Evolutionary conservation across 2,113 vertebrate species (phyloP).

Genomic region (Microtus ochrogaster): DNA sequence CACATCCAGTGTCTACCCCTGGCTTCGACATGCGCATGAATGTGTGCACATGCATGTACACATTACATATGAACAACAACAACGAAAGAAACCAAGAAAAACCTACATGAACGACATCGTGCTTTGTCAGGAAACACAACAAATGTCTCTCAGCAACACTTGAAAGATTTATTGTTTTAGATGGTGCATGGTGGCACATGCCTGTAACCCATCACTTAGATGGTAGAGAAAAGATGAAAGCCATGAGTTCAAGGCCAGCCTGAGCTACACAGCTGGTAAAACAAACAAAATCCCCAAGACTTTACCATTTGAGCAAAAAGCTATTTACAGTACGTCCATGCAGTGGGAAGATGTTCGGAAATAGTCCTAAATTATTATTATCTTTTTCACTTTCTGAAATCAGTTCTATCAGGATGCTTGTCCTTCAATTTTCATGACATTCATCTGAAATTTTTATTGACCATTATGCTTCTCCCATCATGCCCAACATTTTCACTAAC

Average conservation of each 20-base stretch:
- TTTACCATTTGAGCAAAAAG: background rate
- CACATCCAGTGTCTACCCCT: background rate
- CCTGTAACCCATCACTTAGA: background rate
- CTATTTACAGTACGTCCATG: background rate
- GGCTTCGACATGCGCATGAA: background rate
- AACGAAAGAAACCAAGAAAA: background rate
- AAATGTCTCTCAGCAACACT: conserved; percentile 19
- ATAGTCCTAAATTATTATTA: background rate
- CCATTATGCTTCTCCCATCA: background rate
- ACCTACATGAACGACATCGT: background rate
- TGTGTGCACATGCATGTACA: too few relatives aligned
- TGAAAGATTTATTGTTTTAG: background rate
- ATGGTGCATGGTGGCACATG: background rate
- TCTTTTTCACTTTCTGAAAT: conserved; percentile 21
- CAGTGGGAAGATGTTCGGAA: conserved; percentile 24
- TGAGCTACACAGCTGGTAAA: background rate
- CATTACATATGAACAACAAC: background rate
- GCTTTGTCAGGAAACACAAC: background rate
- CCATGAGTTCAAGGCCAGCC: background rate
- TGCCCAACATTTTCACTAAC: background rate
- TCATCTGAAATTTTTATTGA: conserved; percentile 33
- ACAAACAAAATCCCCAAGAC: background rate
- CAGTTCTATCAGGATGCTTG: background rate
- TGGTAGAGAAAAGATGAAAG: background rate
- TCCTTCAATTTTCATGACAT: background rate